Base-by-base conservation (phyloP, 2,113 vertebrate species). In the Cnemophilus loriae region DNA sequence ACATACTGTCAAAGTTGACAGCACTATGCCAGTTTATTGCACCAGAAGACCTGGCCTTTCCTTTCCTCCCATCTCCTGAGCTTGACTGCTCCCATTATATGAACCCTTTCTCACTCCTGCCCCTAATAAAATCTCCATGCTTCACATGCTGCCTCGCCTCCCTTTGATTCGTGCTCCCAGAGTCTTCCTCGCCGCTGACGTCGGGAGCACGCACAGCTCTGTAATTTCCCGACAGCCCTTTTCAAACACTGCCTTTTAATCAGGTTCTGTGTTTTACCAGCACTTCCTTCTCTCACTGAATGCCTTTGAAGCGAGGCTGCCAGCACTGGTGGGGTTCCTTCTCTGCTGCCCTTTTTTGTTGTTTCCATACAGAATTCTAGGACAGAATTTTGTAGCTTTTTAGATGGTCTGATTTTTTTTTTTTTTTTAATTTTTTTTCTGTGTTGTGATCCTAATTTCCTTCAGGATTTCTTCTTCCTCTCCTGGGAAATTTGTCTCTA, bases 401-500 rank as follows among this genome's bases (percentile, higher is more conserved):
- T 14, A 30, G 80, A 94, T 61, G 57, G 46, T 76, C 75, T 77
- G 28, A 64, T 65, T 55, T 41, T 21, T 37, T 21, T 28, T 44
- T 70, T 56, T 46, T 33, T 14, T 4, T 41, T 41, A 41, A 41
- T 71, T 65, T 78, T 59, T 64, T 84, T 68, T 35, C 78, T 90
- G 39, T 80, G 76, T 89, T 30, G 2, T 63, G 42, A 87, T 89
- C 96, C 91, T 96, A 76, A 97, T 97, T 97, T 93, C 89, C 85
- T 94, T 95, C 89, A 74, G 79, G 91, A 68, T 96, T 92, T 95
- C 86, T 82, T 89, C 65, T 75, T 91, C 89, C 87, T 95, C 94
- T 94, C 96, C 95, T 91, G 94, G 84, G 92, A 94, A 96, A 95
- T 96, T 87, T 94, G 78, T 93, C 94, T 94, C 89, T 95, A 74